phyloP scores from a whole-genome alignment of 2,888 invertebrate genomes.

The Temnothorax rugatulus region DNA sequence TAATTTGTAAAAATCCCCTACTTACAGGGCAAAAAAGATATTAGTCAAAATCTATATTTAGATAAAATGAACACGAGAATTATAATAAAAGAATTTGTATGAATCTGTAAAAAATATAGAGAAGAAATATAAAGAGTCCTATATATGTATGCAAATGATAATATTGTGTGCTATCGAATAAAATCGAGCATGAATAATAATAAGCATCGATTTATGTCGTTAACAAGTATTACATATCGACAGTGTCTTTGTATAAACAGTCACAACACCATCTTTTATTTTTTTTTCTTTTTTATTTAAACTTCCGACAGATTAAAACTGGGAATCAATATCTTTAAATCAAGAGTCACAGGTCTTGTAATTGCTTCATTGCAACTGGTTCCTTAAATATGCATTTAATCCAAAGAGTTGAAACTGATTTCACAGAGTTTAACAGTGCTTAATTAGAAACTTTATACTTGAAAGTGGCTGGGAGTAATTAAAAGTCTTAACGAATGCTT shows the following conservation, averaged over 20 bases:
- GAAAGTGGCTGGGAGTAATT: slow-evolving; percentile 35
- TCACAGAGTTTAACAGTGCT: slow-evolving; percentile 41
- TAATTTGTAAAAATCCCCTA: not conserved
- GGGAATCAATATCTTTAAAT: slow-evolving; percentile 12
- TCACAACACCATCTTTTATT: not conserved
- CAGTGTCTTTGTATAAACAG: not conserved
- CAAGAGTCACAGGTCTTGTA: slow-evolving; percentile 5
- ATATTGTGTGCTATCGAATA: not conserved
- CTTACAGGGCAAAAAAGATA: not conserved
- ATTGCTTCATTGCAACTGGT: slow-evolving; percentile 32
- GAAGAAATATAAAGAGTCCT: not conserved
- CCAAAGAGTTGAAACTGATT: slow-evolving; percentile 45
- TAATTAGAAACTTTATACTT: slow-evolving; percentile 50
- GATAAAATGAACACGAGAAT: not conserved
- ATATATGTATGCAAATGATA: not conserved
- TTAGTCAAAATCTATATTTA: not conserved
- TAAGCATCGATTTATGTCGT: not conserved
- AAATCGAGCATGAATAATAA: not conserved
- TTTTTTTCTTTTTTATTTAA: not conserved
- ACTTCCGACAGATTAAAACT: slow-evolving; percentile 27
- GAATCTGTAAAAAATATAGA: not conserved
- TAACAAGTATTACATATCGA: not conserved
- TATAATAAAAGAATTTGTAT: not conserved
- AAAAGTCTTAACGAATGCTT: slow-evolving; percentile 50
- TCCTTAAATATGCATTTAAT: slow-evolving; percentile 39